Percentiles rank a stretch among this genome's conserved stretches.
phyloP scores from a whole-genome alignment of 2,113 vertebrate genomes.

The Lophura nycthemera region DNA sequence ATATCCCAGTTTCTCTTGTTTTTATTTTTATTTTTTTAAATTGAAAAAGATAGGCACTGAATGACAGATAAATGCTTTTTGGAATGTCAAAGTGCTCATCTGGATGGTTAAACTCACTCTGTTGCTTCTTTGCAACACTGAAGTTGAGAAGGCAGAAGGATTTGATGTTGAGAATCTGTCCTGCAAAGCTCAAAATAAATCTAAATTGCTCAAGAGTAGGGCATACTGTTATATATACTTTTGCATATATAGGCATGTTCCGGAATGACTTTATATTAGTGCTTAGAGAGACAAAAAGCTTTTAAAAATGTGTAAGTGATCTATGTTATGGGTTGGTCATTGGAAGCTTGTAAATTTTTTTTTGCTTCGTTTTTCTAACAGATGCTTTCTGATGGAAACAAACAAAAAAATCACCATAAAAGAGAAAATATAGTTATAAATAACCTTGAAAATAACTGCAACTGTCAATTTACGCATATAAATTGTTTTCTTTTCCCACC shows the following conservation, averaged over 20 bases:
- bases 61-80: neutral
- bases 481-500: neutral
- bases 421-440: neutral
- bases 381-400: neutral
- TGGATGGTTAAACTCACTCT: neutral
- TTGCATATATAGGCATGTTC: neutral
- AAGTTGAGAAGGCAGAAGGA: neutral
- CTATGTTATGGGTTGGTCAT: neutral
- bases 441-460: neutral
- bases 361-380: neutral
- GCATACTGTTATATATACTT: neutral
- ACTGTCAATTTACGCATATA: neutral
- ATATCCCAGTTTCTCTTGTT: neutral
- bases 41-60: neutral
- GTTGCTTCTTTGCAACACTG: neutral
- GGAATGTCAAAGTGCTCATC: neutral
- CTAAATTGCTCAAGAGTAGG: neutral
- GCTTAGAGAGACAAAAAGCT: neutral
- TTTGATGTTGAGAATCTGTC: neutral
- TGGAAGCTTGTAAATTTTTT: neutral
- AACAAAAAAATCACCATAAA: neutral
- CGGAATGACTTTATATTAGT: neutral
- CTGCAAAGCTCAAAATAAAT: neutral
- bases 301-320: neutral
- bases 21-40: accelerated